Conservation (phyloP, 2,888 invertebrate genomes). For the Cepaea hortensis region DNA sequence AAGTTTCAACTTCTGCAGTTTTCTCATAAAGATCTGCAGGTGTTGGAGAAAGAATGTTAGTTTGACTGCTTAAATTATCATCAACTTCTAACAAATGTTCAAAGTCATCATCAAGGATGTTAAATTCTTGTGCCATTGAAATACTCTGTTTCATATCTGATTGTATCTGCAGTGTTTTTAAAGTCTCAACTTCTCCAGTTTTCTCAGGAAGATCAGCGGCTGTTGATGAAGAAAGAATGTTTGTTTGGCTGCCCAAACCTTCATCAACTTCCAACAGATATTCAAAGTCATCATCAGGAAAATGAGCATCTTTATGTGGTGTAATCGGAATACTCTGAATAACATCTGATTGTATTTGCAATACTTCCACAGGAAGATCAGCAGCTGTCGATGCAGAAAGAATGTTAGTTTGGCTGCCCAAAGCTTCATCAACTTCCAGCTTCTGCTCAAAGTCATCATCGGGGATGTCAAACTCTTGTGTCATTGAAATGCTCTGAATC, state of each 20-base stretch:
- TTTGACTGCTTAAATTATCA: slow-evolving; percentile 10
- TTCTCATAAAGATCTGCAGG: background rate
- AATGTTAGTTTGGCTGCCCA: background rate
- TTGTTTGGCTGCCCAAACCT: background rate
- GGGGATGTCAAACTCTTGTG: slow-evolving; percentile 21
- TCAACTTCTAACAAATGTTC: slow-evolving; percentile 27
- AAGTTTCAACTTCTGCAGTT: no score
- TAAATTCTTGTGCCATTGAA: slow-evolving; percentile 9
- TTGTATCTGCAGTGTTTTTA: background rate
- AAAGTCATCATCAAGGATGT: slow-evolving; percentile 29
- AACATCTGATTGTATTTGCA: no score
- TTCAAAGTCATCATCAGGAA: slow-evolving; percentile 39
- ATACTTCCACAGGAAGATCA: background rate
- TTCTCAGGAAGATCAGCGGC: background rate
- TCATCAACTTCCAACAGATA: slow-evolving; percentile 33
- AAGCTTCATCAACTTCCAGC: slow-evolving; percentile 28
- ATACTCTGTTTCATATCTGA: background rate
- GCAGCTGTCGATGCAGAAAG: background rate
- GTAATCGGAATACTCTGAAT: background rate
- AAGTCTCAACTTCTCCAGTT: background rate
- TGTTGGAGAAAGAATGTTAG: background rate
- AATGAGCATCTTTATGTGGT: slow-evolving; percentile 13
- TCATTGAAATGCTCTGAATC: background rate
- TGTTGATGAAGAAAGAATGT: background rate
- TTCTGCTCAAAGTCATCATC: slow-evolving; percentile 33